Base-by-base conservation (phyloP, 2,113 vertebrate genomes). In the Oreochromis spilurus region DNA sequence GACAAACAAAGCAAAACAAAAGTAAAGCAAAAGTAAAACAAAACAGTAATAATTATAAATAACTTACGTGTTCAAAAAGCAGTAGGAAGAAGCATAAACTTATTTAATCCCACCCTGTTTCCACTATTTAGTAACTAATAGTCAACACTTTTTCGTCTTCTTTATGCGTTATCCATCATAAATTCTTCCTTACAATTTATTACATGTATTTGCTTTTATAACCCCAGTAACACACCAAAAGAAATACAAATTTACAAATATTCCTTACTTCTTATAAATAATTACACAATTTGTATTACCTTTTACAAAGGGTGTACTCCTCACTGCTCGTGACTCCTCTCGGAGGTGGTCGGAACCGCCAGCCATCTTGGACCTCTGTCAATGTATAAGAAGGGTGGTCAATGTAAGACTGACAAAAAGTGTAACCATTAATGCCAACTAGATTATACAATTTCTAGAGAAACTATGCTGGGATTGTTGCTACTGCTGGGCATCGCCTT, bases 281-380 rank as follows among this genome's bases (percentile, higher is more conserved):
- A 57, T 13, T 12, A 29, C n/a, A 52, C 31, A 21, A 65, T 55
- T 34, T 48, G 55, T 4, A 7, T 87, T 97, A 99, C 98, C 98
- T 98, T 97, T 99, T 99, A 95, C 99, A 99, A 86, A 99, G 95
- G 0, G 98, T 99, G 92, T 99, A 99, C 67, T 99, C 99, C 93
- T 99, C 99, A 67, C 99, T 99, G 96, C 99, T 99, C 67, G 98
- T 99, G 94, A 99, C 97, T 84, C 99, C 99, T 94, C 99, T 91
- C 72, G 99, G 99, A 79, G 99, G 99, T 84, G 99, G 98, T 11
- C 99, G 97, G 95, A 98, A 99, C 95, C 97, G 97, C 99, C 99
- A 99, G 82, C 98, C 98, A 95, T 99, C 98, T 92, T 97, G 96
- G 83, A 96, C 90, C 53, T 96, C 96, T 97, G 93, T 81, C 24